Evolutionary conservation across 2,888 invertebrate genomes (phyloP).

Genomic region (Physocephala rufipes): DNA sequence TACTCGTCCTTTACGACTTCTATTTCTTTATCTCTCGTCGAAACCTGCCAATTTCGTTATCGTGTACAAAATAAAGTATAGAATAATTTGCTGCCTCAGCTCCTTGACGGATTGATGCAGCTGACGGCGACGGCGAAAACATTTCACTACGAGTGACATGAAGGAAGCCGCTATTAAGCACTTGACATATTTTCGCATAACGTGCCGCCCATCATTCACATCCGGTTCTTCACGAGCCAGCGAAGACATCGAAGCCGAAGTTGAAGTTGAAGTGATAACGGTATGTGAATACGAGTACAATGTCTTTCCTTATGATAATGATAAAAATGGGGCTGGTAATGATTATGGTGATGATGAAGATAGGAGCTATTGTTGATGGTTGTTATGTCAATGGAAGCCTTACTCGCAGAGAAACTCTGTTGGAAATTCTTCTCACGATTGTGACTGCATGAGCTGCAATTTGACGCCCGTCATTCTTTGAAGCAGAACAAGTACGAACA

Average conservation of each 20-base stretch:
- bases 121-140: background rate
- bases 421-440: conserved; percentile 33
- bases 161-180: conserved; percentile 28
- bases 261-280: background rate
- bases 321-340: too few relatives aligned
- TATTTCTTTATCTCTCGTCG: background rate
- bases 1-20: background rate
- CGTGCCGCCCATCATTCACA: conserved; percentile 18
- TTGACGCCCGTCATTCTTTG: background rate
- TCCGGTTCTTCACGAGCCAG: conserved; percentile 6
- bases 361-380: too few relatives aligned
- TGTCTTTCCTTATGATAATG: background rate
- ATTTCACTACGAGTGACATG: too few relatives aligned
- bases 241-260: background rate
- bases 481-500: conserved; percentile 6
- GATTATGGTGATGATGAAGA: too few relatives aligned
- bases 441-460: conserved; percentile 22
- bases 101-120: background rate
- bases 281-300: background rate
- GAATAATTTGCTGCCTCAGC: conserved; percentile 6
- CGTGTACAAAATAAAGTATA: background rate
- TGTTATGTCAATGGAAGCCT: background rate
- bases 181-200: conserved; percentile 30
- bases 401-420: conserved; percentile 33
- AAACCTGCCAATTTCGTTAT: conserved; percentile 3